Conservation (phyloP, 2,113 vertebrate genomes). For the Brachirus orientalis region DNA sequence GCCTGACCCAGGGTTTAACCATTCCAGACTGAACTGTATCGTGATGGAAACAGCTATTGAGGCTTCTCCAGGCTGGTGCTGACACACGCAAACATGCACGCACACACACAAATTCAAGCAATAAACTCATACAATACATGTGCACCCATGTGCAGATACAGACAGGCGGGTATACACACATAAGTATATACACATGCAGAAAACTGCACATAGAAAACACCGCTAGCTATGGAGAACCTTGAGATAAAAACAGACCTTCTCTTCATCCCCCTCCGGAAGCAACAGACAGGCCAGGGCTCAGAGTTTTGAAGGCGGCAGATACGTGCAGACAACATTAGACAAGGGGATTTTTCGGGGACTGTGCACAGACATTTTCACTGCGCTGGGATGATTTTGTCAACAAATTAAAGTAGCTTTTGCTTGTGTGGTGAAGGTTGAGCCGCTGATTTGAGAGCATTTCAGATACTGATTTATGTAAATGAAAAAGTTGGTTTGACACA, state of each 20-base stretch:
- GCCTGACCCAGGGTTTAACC: no score
- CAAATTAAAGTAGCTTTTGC: constrained; percentile 56
- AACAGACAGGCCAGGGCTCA: constrained; percentile 53
- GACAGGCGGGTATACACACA: constrained; percentile 4
- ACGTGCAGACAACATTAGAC: constrained; percentile 57
- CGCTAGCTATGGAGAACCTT: constrained; percentile 77
- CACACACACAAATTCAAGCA: background rate
- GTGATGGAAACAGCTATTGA: background rate
- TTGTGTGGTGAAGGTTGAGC: constrained; percentile 41
- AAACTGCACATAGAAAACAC: constrained; percentile 65
- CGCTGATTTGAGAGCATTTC: constrained; percentile 19
- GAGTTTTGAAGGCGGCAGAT: constrained; percentile 53
- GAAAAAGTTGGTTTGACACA: constrained; percentile 27
- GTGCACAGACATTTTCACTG: constrained; percentile 34
- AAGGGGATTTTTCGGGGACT: constrained; percentile 45
- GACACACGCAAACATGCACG: constrained; percentile 36
- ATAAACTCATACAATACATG: background rate
- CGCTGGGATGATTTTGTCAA: constrained; percentile 50
- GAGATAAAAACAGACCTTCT: constrained; percentile 74
- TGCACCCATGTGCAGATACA: constrained; percentile 1
- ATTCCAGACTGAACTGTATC: no score
- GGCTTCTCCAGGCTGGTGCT: constrained; percentile 59
- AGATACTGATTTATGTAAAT: constrained; percentile 20
- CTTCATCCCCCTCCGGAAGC: constrained; percentile 67
- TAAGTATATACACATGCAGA: constrained; percentile 31